These are phyloP conservation scores for Ariopsis seemanni DNA, from an alignment of 2,113 vertebrate genomes.

Conservation along the genomic window DNA sequence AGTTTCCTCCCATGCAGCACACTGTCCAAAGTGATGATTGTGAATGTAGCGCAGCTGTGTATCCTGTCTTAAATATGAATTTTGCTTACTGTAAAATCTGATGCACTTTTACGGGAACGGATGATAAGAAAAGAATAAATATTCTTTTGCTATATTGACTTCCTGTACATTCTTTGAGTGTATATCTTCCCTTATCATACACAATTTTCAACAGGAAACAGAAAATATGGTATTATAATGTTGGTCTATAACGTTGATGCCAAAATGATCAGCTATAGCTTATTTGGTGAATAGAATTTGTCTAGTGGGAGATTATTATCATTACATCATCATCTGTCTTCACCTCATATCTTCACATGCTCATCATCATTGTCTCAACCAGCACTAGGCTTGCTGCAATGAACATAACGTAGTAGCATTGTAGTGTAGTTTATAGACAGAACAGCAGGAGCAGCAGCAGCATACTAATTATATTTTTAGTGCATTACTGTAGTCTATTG, in stretches of 20 bases:
- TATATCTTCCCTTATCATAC: not conserved
- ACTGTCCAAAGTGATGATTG: constrained; percentile 75
- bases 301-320: not conserved
- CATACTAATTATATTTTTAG: not conserved
- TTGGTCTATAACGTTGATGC: not conserved
- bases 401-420: not conserved
- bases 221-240: not conserved
- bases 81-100: constrained; percentile 79
- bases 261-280: not conserved
- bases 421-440: not conserved
- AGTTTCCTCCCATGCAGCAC: constrained; percentile 71
- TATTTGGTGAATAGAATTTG: not conserved
- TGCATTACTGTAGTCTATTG: not conserved
- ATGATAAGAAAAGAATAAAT: constrained; percentile 74
- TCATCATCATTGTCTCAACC: not conserved
- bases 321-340: not conserved
- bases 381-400: not conserved
- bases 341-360: too few species aligned
- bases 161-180: constrained; percentile 36
- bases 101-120: constrained; percentile 79
- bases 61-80: constrained; percentile 80
- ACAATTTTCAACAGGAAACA: not conserved
- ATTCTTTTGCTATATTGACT: constrained; percentile 69
- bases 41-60: constrained; percentile 77
- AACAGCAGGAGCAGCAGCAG: not conserved